Conservation (phyloP, 1,140 invertebrate genomes). For the Zaprionus ornatus region DNA sequence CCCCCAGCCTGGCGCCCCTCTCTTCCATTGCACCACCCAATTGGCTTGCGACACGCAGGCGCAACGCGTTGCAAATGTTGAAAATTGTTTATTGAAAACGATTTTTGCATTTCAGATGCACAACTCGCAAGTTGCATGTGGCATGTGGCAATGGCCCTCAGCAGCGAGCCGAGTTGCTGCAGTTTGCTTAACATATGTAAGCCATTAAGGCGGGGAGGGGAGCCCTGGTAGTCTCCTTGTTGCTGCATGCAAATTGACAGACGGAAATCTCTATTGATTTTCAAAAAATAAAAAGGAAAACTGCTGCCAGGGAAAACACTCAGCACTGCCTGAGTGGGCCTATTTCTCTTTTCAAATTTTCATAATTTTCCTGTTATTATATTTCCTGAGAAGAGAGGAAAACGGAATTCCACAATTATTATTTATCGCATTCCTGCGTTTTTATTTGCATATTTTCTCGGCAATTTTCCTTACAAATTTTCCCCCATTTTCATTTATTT, state of each 20-base stretch:
- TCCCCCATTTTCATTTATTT: background rate
- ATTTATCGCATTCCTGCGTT: background rate
- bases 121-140: conserved; percentile 8
- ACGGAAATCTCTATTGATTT: conserved; percentile 7
- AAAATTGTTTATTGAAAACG: conserved; percentile 31
- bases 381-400: background rate
- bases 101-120: conserved; percentile 28
- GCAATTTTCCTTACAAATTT: background rate
- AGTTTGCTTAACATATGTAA: conserved; percentile 24
- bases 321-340: background rate
- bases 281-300: background rate
- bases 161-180: background rate
- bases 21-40: background rate
- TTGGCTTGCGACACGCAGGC: conserved; percentile 47
- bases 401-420: background rate
- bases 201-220: conserved; percentile 6
- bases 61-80: conserved; percentile 22
- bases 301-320: background rate
- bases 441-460: conserved; percentile 5
- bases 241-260: background rate
- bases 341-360: background rate
- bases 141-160: conserved; percentile 35
- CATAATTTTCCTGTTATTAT: background rate
- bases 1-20: background rate
- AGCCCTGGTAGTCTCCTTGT: background rate